These are phyloP conservation scores for Heliconius hortense DNA, from an alignment of 2,888 invertebrate species.

Conservation along the genomic window DNA sequence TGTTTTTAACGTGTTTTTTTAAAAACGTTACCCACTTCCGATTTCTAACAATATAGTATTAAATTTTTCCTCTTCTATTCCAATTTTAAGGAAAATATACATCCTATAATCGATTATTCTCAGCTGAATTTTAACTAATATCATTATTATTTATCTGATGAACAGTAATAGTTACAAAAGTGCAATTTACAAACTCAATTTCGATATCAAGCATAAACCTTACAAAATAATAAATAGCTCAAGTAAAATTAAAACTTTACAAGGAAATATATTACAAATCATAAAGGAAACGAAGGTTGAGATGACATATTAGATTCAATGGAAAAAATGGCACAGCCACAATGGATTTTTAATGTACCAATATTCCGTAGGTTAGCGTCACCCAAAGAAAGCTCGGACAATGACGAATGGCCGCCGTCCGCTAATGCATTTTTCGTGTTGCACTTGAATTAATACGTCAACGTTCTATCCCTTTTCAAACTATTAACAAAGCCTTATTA, in stretches of 20 bases:
- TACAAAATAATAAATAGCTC: background rate
- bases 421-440: slow-evolving; percentile 82
- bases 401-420: slow-evolving; percentile 66
- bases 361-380: slow-evolving; percentile 44
- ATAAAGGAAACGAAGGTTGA: background rate
- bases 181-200: too few species aligned
- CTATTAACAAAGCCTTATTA: slow-evolving; percentile 29
- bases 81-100: too few species aligned
- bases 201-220: too few species aligned
- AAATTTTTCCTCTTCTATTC: too few species aligned
- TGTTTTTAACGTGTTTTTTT: too few species aligned
- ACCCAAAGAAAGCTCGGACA: slow-evolving; percentile 55
- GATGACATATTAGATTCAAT: slow-evolving; percentile 3
- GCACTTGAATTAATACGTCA: slow-evolving; percentile 79
- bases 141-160: too few species aligned
- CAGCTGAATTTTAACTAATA: too few species aligned
- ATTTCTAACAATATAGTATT: too few species aligned
- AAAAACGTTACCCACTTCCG: too few species aligned
- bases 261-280: background rate
- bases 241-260: background rate
- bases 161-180: too few species aligned
- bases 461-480: slow-evolving; percentile 42
- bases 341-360: slow-evolving; percentile 42
- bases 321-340: slow-evolving; percentile 30
- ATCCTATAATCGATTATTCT: too few species aligned